These are phyloP conservation scores for Chrysolina haemoptera DNA, from an alignment of 2,888 invertebrate species.

Conservation along the genomic window DNA sequence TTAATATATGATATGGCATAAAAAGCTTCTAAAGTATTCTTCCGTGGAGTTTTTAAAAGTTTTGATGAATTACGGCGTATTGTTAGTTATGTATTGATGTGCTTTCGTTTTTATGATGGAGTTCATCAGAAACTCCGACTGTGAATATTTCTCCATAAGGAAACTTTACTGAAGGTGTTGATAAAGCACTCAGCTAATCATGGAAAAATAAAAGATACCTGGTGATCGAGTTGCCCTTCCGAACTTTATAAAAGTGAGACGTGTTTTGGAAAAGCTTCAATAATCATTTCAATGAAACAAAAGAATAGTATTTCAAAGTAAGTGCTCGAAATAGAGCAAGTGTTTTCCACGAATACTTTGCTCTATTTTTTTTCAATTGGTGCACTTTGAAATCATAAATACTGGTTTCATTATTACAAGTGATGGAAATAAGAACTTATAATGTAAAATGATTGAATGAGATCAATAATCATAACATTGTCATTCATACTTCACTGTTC, in stretches of 20 bases:
- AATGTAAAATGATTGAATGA: too few species aligned
- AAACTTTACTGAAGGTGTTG: background rate
- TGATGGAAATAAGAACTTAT: too few species aligned
- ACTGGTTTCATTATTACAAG: too few species aligned
- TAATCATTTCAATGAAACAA: too few species aligned
- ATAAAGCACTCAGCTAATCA: background rate
- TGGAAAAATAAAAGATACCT: background rate
- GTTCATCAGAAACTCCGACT: background rate
- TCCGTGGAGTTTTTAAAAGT: background rate
- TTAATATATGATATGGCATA: conserved; percentile 19
- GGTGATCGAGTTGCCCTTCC: background rate
- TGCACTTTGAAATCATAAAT: too few species aligned
- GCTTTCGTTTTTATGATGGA: background rate
- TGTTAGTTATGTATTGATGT: background rate
- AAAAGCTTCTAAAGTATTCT: background rate
- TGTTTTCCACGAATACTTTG: too few species aligned
- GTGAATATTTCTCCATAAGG: background rate
- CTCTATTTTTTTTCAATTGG: too few species aligned
- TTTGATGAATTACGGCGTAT: background rate
- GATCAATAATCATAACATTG: too few species aligned
- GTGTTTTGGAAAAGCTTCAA: background rate
- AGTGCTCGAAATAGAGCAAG: too few species aligned
- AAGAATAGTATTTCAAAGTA: too few species aligned
- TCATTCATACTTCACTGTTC: too few species aligned
- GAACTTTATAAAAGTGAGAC: background rate